phyloP scores from a whole-genome alignment of 2,888 invertebrate genomes.

The Achlya flavicornis region DNA sequence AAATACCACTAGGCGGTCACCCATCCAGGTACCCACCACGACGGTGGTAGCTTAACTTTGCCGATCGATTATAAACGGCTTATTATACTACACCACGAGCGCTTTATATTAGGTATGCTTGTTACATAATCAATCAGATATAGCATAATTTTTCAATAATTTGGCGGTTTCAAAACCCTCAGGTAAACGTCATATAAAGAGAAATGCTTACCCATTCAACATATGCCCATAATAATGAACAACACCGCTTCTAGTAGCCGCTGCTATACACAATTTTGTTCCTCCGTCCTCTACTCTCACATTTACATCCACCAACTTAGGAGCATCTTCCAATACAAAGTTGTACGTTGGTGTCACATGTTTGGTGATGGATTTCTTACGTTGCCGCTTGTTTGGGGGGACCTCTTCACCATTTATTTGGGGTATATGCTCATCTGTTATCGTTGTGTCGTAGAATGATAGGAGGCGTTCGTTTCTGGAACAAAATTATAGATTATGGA shows the following conservation, averaged over 20 bases:
- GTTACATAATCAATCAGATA: too few relatives aligned
- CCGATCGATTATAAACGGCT: too few relatives aligned
- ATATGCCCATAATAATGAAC: constrained; percentile 91
- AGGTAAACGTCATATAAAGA: too few relatives aligned
- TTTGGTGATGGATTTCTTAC: constrained; percentile 55
- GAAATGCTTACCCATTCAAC: constrained; percentile 86
- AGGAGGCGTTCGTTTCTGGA: constrained; percentile 75
- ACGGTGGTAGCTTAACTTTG: too few relatives aligned
- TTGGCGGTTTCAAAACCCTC: too few relatives aligned
- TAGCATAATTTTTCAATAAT: too few relatives aligned
- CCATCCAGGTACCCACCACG: too few relatives aligned
- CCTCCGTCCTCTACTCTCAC: constrained; percentile 78
- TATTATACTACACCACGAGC: too few relatives aligned
- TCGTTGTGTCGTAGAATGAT: constrained; percentile 76
- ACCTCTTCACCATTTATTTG: constrained; percentile 62
- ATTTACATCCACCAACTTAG: constrained; percentile 75
- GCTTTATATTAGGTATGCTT: too few relatives aligned
- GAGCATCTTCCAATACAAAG: constrained; percentile 89
- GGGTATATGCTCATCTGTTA: constrained; percentile 56
- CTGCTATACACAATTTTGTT: constrained; percentile 75
- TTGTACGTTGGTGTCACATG: constrained; percentile 70
- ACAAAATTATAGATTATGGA: constrained; percentile 15
- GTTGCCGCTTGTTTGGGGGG: constrained; percentile 59
- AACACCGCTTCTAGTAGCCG: constrained; percentile 89
- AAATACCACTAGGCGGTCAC: too few relatives aligned